Percentiles rank a stretch among this genome's conserved stretches.
phyloP scores from a whole-genome alignment of 2,797 vertebrate species.

The Cynopterus sphinx region DNA sequence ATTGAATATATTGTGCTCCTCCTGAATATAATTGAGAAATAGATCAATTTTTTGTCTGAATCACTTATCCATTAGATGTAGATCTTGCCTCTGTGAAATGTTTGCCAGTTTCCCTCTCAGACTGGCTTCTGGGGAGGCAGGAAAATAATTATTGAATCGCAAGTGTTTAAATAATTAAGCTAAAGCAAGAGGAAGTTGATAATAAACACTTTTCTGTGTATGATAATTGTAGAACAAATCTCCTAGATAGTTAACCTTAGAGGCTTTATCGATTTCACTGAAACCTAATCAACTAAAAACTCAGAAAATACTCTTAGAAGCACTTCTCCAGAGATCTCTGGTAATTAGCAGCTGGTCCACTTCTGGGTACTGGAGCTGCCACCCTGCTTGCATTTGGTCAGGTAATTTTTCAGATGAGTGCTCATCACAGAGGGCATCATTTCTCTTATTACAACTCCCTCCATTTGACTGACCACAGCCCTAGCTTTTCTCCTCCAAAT shows the following conservation, averaged over 20 bases:
- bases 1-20: neutral
- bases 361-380: neutral
- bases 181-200: slow-evolving; percentile 52
- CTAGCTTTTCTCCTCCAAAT: neutral
- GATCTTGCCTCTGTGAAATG: slow-evolving; percentile 1
- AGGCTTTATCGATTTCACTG: slow-evolving; percentile 59
- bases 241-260: slow-evolving; percentile 44
- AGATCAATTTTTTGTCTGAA: slow-evolving; percentile 51
- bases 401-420: slow-evolving; percentile 52
- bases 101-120: slow-evolving; percentile 54
- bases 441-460: neutral
- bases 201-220: slow-evolving; percentile 57
- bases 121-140: neutral
- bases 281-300: slow-evolving; percentile 57
- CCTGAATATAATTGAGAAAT: slow-evolving; percentile 34
- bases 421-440: neutral
- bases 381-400: slow-evolving; percentile 18
- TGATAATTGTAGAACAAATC: slow-evolving; percentile 34
- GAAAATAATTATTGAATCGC: slow-evolving; percentile 19
- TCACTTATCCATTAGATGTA: slow-evolving; percentile 34
- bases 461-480: neutral
- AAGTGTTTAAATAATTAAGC: slow-evolving; percentile 67
- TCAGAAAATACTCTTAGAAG: slow-evolving; percentile 44
- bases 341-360: slow-evolving; percentile 41
- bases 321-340: slow-evolving; percentile 24